Evolutionary conservation across 1,140 invertebrate species (phyloP), one percentile per base, ranked within the genome.

Genomic region (Pantala flavescens): DNA sequence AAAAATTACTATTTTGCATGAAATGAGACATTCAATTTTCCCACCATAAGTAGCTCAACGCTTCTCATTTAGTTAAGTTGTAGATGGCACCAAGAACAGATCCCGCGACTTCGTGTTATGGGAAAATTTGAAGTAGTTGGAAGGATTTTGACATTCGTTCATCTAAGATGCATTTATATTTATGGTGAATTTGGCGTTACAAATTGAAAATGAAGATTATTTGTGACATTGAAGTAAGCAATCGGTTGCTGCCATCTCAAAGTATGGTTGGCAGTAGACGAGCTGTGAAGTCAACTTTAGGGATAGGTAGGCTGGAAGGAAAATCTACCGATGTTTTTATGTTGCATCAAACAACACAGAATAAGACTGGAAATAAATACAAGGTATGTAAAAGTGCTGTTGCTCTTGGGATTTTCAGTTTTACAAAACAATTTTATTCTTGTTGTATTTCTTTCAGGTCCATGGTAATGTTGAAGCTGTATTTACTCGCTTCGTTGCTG

Each of bases 291-390:
- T 88, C 89, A 21, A 88, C 88, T 0, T 79, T 93, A 71, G 86
- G 88, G 0, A 81, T 92, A 63, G 88, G 88, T 43, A 89, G 86
- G 78, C 85, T 88, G 77, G 84, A 86, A 1, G 84, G 86, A 77
- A 82, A 85, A 78, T 81, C 84, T 72, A 82, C 84, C 28, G 84
- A 88, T 36, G 84, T 88, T 77, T 88, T 85, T 80, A 81, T 92
- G 42, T 81, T 91, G 36, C 83, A 89, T 49, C 91, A 91, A 81
- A 88, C 87, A 10, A 80, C 85, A 3, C 82, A 86, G 71, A 88
- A 89, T 79, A 90, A 90, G 81, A 82, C 80, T 24, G 90, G 90
- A 0, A 86, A 80, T 0, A 90, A 89, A 77, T 93, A 92, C 77
- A 88, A 82, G 78, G 82, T 84, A 76, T 75, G 71, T 24, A 12